Percentiles rank a stretch among this genome's conserved stretches.
Conservation (phyloP, 2,113 vertebrate genomes). For the Siphamia tubifer region DNA sequence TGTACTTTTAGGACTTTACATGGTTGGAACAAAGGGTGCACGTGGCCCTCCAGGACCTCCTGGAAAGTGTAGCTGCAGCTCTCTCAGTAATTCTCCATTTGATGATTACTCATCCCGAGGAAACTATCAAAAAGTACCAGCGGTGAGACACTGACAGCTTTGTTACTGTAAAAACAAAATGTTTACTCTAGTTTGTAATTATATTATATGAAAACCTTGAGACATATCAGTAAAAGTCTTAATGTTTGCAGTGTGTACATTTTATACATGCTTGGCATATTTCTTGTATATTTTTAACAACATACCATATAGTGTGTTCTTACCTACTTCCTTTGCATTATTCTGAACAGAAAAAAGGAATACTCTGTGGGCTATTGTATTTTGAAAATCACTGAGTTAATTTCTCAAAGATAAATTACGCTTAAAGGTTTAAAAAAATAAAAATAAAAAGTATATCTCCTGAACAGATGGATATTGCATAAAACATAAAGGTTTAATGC, state of each 20-base stretch:
- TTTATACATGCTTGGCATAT: no score
- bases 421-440: no score
- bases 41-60: slow-evolving; percentile 89
- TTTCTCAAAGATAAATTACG: background rate
- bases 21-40: slow-evolving; percentile 91
- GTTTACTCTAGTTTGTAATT: background rate
- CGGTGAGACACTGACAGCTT: slow-evolving; percentile 75
- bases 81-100: slow-evolving; percentile 75
- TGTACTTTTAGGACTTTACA: slow-evolving; percentile 79
- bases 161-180: background rate
- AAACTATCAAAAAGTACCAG: slow-evolving; percentile 85
- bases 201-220: no score
- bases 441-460: background rate
- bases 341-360: no score
- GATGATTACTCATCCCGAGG: slow-evolving; percentile 79
- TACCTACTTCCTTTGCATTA: no score
- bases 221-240: background rate
- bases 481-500: background rate
- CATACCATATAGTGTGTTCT: background rate
- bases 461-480: background rate
- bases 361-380: background rate
- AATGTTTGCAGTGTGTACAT: background rate
- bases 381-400: background rate
- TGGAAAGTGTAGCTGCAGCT: slow-evolving; percentile 89
- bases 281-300: no score